phyloP scores from a whole-genome alignment of 2,888 invertebrate species.

The Hirtodrosophila histrioides region DNA sequence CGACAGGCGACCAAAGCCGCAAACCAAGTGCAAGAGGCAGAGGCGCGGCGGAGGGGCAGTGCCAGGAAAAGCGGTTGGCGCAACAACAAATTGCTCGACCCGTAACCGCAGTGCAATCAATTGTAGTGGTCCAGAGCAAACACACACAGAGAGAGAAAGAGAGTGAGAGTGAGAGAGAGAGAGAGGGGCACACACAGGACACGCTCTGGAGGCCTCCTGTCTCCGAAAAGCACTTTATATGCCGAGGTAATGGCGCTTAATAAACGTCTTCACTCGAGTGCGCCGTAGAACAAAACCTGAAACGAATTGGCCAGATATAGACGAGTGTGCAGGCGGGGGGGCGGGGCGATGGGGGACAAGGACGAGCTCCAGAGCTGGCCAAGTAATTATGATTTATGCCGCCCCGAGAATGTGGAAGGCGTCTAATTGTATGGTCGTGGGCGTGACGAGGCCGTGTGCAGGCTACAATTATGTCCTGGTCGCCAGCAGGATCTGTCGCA shows the following conservation, averaged over 20 bases:
- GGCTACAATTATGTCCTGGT: conserved; percentile 58
- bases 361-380: conserved; percentile 28
- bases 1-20: conserved; percentile 22
- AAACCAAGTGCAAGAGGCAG: conserved; percentile 16
- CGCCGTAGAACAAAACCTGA: conserved; percentile 36
- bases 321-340: background rate
- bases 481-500: conserved; percentile 9
- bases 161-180: no score
- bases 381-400: conserved; percentile 73
- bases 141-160: conserved; percentile 24
- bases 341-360: background rate
- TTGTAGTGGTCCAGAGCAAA: conserved; percentile 59
- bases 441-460: conserved; percentile 30
- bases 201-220: conserved; percentile 13
- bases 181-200: conserved; percentile 1
- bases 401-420: conserved; percentile 61
- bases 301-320: conserved; percentile 15
- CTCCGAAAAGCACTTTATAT: conserved; percentile 65
- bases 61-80: conserved; percentile 27
- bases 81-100: conserved; percentile 69
- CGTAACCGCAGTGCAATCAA: conserved; percentile 70
- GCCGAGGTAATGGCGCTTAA: conserved; percentile 72
- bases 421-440: conserved; percentile 60
- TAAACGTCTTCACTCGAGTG: conserved; percentile 72
- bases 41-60: background rate